Conservation (phyloP, 2,888 invertebrate genomes). For the Heliconius sara region DNA sequence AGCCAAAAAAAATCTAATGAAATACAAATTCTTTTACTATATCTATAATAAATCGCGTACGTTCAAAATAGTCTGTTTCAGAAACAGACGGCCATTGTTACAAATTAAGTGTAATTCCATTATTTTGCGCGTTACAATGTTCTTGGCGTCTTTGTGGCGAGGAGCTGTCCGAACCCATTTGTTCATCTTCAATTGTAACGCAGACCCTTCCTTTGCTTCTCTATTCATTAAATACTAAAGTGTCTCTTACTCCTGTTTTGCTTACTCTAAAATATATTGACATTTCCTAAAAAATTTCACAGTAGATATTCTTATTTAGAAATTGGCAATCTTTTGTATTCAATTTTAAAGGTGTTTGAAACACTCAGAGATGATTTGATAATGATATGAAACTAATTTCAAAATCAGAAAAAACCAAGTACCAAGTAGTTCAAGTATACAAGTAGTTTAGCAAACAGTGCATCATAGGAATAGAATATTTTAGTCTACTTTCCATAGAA, state of each 20-base stretch:
- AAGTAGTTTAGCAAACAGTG: too few species aligned
- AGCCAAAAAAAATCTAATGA: not conserved
- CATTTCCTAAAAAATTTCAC: too few species aligned
- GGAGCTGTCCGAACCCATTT: slow-evolving; percentile 15
- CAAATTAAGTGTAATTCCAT: slow-evolving; percentile 19
- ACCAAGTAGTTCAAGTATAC: not conserved
- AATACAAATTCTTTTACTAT: not conserved
- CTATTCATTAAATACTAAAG: not conserved
- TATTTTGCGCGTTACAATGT: slow-evolving; percentile 7
- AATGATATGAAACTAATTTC: too few species aligned
- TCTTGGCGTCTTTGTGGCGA: slow-evolving; percentile 14
- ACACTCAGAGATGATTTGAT: too few species aligned
- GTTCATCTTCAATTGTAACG: slow-evolving; percentile 20
- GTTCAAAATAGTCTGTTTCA: not conserved
- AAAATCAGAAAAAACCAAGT: too few species aligned
- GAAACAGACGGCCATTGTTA: slow-evolving; percentile 22
- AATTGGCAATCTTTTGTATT: too few species aligned
- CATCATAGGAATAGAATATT: not conserved
- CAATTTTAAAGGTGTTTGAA: too few species aligned
- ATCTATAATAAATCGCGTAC: slow-evolving; percentile 7
- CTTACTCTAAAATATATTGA: too few species aligned
- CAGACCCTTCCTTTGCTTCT: not conserved
- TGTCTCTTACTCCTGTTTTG: not conserved
- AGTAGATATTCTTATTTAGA: too few species aligned
- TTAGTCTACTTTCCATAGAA: not conserved